These are phyloP conservation scores for Rutilus rutilus DNA, from an alignment of 2,113 vertebrate genomes.

Conservation along the genomic window DNA sequence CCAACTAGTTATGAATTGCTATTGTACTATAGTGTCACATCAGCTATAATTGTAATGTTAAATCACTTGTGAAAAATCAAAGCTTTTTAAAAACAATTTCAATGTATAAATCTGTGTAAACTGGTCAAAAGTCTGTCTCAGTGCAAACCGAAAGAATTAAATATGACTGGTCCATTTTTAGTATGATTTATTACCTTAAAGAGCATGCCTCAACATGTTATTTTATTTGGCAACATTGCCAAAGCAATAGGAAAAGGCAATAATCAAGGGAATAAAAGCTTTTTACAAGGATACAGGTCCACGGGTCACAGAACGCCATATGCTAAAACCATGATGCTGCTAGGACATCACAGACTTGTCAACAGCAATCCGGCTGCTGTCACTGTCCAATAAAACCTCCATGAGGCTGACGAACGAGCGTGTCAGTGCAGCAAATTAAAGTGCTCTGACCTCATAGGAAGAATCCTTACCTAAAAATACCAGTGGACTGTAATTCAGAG, in stretches of 20 bases:
- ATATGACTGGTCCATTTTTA: too few relatives aligned
- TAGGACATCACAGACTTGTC: conserved; percentile 20
- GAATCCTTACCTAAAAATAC: conserved; percentile 34
- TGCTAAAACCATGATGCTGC: conserved; percentile 14
- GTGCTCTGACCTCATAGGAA: conserved; percentile 46
- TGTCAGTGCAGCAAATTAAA: conserved; percentile 49
- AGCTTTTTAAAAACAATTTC: too few relatives aligned
- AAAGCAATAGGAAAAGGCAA: background rate
- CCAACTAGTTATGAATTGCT: too few relatives aligned
- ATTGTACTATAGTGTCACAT: too few relatives aligned
- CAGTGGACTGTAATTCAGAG: conserved; percentile 15
- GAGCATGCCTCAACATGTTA: background rate
- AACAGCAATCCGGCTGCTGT: conserved; percentile 29
- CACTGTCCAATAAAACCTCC: conserved; percentile 45
- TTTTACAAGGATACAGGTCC: conserved; percentile 18
- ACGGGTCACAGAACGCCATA: background rate
- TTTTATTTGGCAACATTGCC: background rate
- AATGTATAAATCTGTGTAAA: too few relatives aligned
- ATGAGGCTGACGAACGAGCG: conserved; percentile 44
- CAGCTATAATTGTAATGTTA: too few relatives aligned
- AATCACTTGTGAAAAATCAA: too few relatives aligned
- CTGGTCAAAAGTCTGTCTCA: too few relatives aligned
- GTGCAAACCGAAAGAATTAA: too few relatives aligned
- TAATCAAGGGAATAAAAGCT: conserved; percentile 32
- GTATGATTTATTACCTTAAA: conserved; percentile 19